These are phyloP conservation scores for Horisme vitalbata DNA, from an alignment of 2,888 invertebrate genomes.

Conservation along the genomic window DNA sequence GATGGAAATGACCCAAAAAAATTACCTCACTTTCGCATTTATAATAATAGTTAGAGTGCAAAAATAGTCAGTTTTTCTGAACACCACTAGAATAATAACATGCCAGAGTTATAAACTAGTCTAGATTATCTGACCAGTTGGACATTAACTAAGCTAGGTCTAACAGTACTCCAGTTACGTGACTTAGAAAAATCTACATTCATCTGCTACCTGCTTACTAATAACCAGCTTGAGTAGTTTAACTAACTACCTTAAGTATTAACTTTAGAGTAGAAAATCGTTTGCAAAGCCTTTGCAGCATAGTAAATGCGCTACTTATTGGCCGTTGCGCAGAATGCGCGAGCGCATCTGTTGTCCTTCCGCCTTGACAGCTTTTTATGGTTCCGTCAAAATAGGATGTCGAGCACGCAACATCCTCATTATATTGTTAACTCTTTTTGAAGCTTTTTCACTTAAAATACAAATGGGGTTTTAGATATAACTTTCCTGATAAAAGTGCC, in stretches of 20 bases:
- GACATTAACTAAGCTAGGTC: constrained; percentile 34
- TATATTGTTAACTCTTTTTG: constrained; percentile 13
- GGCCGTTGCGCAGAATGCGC: constrained; percentile 13
- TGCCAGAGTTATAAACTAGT: background rate
- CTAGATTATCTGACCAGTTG: constrained; percentile 27
- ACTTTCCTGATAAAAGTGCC: background rate
- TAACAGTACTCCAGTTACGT: constrained; percentile 65
- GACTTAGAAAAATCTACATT: constrained; percentile 60
- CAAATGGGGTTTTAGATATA: background rate
- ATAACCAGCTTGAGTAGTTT: too few relatives aligned
- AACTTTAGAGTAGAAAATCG: constrained; percentile 9
- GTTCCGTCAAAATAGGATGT: constrained; percentile 30
- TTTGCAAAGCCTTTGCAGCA: background rate
- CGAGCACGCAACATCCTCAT: constrained; percentile 29
- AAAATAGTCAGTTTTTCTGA: background rate
- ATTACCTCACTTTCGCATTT: too few relatives aligned
- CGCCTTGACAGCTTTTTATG: constrained; percentile 39
- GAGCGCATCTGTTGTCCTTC: constrained; percentile 57
- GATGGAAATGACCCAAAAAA: too few relatives aligned
- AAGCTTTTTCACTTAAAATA: background rate
- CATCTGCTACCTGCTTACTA: constrained; percentile 39
- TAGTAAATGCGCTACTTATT: constrained; percentile 28
- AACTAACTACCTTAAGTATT: constrained; percentile 19
- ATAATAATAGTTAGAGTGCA: too few relatives aligned
- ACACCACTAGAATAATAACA: constrained; percentile 23